Conservation (phyloP, 2,113 vertebrate species). For the Okapia johnstoni region DNA sequence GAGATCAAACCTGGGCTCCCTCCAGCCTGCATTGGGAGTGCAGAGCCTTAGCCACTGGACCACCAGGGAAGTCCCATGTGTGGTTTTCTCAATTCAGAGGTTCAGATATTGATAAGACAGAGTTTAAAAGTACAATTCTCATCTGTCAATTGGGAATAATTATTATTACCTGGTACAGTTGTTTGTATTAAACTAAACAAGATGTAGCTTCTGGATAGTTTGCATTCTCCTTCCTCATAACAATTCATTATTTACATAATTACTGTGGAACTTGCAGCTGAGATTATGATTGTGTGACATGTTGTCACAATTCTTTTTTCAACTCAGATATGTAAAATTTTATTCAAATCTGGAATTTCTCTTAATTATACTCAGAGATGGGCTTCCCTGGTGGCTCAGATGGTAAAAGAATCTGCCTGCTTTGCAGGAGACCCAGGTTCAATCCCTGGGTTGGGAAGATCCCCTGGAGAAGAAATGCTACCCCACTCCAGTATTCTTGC, state of each 20-base stretch:
- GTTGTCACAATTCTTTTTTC: neutral
- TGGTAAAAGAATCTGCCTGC: neutral
- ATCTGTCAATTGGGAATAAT: neutral
- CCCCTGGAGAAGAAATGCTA: neutral
- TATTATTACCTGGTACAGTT: neutral
- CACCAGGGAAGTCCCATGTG: neutral
- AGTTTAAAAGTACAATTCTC: neutral
- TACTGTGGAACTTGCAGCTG: neutral
- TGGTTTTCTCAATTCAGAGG: neutral
- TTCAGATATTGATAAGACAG: neutral
- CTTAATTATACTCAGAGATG: neutral
- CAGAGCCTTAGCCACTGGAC: neutral
- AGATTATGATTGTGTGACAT: constrained; percentile 6
- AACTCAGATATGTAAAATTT: neutral
- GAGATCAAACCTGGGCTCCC: neutral
- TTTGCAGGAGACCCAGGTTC: neutral
- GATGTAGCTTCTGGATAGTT: neutral
- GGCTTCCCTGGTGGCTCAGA: neutral
- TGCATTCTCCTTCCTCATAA: neutral
- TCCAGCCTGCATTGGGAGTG: neutral
- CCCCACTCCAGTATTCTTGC: neutral
- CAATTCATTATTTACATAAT: neutral
- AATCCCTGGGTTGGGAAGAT: neutral
- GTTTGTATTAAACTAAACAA: neutral
- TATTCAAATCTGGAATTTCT: neutral